Evolutionary conservation across 2,888 invertebrate genomes (phyloP).

Genomic region (Epinotia ramella): DNA sequence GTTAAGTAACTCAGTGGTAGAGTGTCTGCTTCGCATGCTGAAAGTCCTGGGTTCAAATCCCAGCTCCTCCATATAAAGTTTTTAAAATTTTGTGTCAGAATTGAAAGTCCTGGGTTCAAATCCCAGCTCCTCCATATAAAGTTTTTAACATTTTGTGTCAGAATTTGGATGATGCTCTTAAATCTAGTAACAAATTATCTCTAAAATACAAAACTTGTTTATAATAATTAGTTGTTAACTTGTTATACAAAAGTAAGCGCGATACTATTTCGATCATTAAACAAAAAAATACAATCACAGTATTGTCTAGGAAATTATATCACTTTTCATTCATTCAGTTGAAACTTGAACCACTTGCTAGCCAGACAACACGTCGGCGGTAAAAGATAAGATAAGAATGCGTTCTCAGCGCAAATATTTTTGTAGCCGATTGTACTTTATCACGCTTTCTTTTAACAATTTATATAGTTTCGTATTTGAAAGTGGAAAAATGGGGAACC

Average conservation of each 20-base stretch:
- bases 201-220: too few relatives aligned
- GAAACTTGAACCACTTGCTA: background rate
- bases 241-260: too few relatives aligned
- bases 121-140: slow-evolving; percentile 78
- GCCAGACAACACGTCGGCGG: slow-evolving; percentile 29
- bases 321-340: background rate
- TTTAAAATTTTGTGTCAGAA: too few relatives aligned
- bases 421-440: too few relatives aligned
- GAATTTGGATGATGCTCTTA: too few relatives aligned
- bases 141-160: background rate
- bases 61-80: slow-evolving; percentile 86
- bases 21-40: slow-evolving; percentile 89
- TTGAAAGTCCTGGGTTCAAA: slow-evolving; percentile 84
- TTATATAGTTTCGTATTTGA: background rate
- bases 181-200: too few relatives aligned
- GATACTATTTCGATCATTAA: background rate
- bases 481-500: background rate
- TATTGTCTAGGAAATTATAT: too few relatives aligned
- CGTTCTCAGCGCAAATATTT: too few relatives aligned
- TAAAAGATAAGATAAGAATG: too few relatives aligned
- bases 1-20: slow-evolving; percentile 85
- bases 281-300: background rate
- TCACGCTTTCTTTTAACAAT: background rate
- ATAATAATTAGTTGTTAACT: too few relatives aligned
- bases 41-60: slow-evolving; percentile 89